Evolutionary conservation across 2,888 invertebrate genomes (phyloP).

Genomic region (Ethmia dodecea): DNA sequence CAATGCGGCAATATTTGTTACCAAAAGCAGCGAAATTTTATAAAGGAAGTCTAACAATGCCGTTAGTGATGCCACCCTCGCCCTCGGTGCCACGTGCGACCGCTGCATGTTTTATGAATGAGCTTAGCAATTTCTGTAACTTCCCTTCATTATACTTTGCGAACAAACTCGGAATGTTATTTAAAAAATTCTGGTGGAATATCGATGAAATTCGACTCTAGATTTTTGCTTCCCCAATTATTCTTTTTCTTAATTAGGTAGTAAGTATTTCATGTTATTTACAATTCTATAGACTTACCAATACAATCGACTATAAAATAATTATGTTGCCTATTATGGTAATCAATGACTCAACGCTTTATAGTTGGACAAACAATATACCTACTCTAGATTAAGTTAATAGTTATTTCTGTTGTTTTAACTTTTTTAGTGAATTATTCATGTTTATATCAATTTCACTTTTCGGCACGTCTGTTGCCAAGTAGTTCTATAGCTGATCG

Average conservation of each 20-base stretch:
- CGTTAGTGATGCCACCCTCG: slow-evolving; percentile 22
- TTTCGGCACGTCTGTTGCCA: background rate
- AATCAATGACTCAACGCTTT: too few relatives aligned
- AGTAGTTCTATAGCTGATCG: slow-evolving; percentile 9
- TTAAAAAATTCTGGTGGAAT: slow-evolving; percentile 24
- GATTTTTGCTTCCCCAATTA: too few relatives aligned
- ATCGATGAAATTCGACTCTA: background rate
- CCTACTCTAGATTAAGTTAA: too few relatives aligned
- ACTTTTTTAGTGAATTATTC: too few relatives aligned
- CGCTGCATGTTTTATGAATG: slow-evolving; percentile 61
- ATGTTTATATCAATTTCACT: slow-evolving; percentile 3
- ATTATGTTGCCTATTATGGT: too few relatives aligned
- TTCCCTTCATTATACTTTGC: slow-evolving; percentile 40
- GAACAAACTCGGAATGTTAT: slow-evolving; percentile 32
- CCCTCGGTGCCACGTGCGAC: slow-evolving; percentile 39
- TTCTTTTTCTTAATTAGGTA: too few relatives aligned
- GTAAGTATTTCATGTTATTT: too few relatives aligned
- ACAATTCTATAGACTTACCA: too few relatives aligned
- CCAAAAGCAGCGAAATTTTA: slow-evolving; percentile 21
- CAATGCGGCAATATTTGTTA: slow-evolving; percentile 10
- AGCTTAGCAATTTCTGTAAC: slow-evolving; percentile 44
- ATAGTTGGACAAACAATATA: too few relatives aligned
- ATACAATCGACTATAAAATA: too few relatives aligned
- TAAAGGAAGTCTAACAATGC: slow-evolving; percentile 28
- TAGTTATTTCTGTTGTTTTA: too few relatives aligned